Percentiles rank a stretch among this genome's conserved stretches.
Conservation (phyloP, 2,888 invertebrate species). For the Cantharis rufa region DNA sequence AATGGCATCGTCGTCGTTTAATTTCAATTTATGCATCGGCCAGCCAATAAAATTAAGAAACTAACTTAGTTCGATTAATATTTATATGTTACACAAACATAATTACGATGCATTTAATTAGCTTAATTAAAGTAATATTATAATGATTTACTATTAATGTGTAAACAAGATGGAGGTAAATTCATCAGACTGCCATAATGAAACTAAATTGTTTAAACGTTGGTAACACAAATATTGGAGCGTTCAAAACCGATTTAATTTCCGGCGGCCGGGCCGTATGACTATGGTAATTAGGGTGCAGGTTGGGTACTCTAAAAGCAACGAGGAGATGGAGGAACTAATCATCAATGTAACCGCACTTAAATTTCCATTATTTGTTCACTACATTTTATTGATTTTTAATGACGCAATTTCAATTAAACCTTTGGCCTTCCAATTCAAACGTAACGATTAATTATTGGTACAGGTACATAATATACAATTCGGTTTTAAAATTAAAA, state of each 20-base stretch:
- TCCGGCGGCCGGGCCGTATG: constrained; percentile 53
- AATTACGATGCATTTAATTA: neutral
- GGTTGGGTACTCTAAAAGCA: constrained; percentile 52
- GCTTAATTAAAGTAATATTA: constrained; percentile 13
- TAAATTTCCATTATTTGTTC: constrained; percentile 55
- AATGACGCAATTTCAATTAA: constrained; percentile 9
- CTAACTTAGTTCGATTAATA: neutral
- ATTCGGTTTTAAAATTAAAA: neutral
- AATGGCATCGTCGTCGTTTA: too few species aligned
- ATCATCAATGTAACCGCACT: constrained; percentile 54
- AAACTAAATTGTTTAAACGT: constrained; percentile 55
- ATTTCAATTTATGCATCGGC: neutral
- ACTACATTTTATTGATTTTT: constrained; percentile 29
- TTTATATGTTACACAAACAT: neutral
- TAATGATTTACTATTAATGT: constrained; percentile 18
- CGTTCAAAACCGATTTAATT: constrained; percentile 55
- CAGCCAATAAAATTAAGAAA: neutral
- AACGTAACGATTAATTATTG: neutral
- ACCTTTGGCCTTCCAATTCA: neutral
- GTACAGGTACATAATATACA: neutral
- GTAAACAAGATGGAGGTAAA: constrained; percentile 18
- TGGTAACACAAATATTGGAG: constrained; percentile 54
- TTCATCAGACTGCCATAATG: constrained; percentile 42
- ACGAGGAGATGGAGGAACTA: constrained; percentile 50
- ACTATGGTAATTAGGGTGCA: constrained; percentile 59